These are phyloP conservation scores for Theonella swinhoei DNA, from an alignment of 37 sponge, comb jelly and placozoan species.

Conservation along the genomic window DNA sequence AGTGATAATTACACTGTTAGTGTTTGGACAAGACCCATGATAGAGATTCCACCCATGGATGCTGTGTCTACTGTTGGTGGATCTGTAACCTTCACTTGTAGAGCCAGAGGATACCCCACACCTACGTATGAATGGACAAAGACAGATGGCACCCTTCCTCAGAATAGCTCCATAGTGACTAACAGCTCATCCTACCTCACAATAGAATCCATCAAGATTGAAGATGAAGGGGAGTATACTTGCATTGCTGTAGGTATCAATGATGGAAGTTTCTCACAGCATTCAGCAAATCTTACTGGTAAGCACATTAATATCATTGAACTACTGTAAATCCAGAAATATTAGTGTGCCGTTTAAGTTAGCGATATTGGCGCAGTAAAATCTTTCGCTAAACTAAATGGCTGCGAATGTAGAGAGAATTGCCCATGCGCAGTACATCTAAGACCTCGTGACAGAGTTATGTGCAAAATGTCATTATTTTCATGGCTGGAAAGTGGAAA, in stretches of 20 bases:
- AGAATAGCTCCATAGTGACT: not conserved
- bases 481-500: no score
- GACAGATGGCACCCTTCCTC: not conserved
- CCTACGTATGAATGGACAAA: not conserved
- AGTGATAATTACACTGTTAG: not conserved
- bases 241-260: not conserved
- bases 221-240: not conserved
- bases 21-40: conserved; percentile 22
- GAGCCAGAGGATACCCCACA: not conserved
- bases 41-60: conserved; percentile 16
- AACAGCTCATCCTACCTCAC: not conserved
- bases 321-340: no score
- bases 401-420: no score
- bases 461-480: no score
- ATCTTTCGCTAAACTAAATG: no score
- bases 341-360: no score
- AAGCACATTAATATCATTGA: no score
- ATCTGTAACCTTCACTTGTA: not conserved
- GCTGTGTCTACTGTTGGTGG: not conserved
- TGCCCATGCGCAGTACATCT: no score
- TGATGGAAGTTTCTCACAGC: not conserved
- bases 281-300: not conserved
- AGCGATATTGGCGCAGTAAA: no score
- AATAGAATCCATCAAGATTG: not conserved
- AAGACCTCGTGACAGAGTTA: no score